Percentiles rank a stretch among this genome's conserved stretches.
phyloP scores from a whole-genome alignment of 2,888 invertebrate species.

The Caenorhabditis virilis region DNA sequence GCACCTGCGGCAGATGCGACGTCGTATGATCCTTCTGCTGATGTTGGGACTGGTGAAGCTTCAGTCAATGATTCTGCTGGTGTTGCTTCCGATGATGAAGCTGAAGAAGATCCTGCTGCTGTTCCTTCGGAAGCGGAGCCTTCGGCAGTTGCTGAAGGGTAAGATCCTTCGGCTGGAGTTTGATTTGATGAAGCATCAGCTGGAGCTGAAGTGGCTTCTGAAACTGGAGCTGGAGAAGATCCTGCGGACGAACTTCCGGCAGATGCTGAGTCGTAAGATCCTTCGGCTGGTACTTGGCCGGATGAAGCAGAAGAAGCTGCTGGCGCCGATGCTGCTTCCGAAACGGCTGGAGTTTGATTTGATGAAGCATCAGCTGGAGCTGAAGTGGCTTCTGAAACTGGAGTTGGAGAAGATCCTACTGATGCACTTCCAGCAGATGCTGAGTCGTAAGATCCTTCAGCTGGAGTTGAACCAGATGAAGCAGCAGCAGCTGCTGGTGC shows the following conservation, averaged over 20 bases:
- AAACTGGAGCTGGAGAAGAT: conserved; percentile 5
- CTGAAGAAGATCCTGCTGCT: neutral
- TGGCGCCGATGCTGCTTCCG: neutral
- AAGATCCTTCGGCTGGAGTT: too few species aligned
- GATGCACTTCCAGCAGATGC: too few species aligned
- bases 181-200: too few species aligned
- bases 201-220: conserved; percentile 12
- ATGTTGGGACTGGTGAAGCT: conserved; percentile 11
- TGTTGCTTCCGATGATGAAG: conserved; percentile 11
- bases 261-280: neutral
- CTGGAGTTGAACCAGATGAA: conserved; percentile 10
- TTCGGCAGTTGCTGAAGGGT: conserved; percentile 9
- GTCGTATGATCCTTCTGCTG: conserved; percentile 7
- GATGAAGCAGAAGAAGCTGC: neutral
- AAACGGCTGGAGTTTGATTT: too few species aligned
- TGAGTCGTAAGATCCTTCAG: neutral
- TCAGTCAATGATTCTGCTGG: conserved; percentile 10
- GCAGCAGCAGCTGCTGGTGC: too few species aligned
- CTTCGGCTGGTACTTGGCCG: neutral
- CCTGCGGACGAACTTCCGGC: neutral
- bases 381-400: conserved; percentile 5
- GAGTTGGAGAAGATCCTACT: conserved; percentile 1
- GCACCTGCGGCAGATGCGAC: conserved; percentile 16
- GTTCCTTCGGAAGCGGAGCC: conserved; percentile 3
- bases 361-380: too few species aligned